Base-by-base conservation (phyloP, 2,113 vertebrate genomes). In the Notothenia rossii region DNA sequence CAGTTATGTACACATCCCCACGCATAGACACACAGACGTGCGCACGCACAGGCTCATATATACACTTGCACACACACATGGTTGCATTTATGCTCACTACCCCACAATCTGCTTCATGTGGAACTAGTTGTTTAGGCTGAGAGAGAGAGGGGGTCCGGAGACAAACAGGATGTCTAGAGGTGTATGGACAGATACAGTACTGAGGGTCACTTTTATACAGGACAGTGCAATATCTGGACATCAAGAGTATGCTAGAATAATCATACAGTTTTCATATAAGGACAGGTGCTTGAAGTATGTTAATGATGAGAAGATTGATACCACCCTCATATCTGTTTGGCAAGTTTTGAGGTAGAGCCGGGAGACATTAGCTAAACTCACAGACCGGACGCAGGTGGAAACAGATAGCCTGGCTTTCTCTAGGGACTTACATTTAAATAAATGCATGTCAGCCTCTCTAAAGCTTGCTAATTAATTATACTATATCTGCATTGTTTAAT, bases 111-210 rank as follows among this genome's bases (percentile, higher is more conserved):
- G 77, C 90, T 89, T 94, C 92, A 92, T 91, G 89, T 94, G 90
- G 89, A 94, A 91, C 77, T 80, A 89, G 85, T 92, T 94, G 92
- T 93, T 93, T 93, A 91, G 93, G 73, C 89, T 84, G 75, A 72
- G 77, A 56, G 83, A 49, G 74, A 60, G 80, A 84, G 88, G 86
- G 83, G 86, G 83, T 90, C 88, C 58, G 4, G 81, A 87, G 91
- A 93, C 91, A 93, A 94, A 94, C 93, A 94, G 92, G 92, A 93
- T 93, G 91, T 93, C 88, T 86, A 59, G 75, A 93, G 88, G 88
- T 91, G 89, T 92, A 88, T 90, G 85, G 86, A 91, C 86, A 83
- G 79, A 81, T 81, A 81, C 75, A 84, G 70, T 74, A 55, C 71
- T 53, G 61, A 81, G 62, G 33, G 56, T 55, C 55, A 64, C 75